Evolutionary conservation across 2,888 invertebrate species (phyloP), one percentile per base, ranked within the genome.

Genomic region (Bibio marci): DNA sequence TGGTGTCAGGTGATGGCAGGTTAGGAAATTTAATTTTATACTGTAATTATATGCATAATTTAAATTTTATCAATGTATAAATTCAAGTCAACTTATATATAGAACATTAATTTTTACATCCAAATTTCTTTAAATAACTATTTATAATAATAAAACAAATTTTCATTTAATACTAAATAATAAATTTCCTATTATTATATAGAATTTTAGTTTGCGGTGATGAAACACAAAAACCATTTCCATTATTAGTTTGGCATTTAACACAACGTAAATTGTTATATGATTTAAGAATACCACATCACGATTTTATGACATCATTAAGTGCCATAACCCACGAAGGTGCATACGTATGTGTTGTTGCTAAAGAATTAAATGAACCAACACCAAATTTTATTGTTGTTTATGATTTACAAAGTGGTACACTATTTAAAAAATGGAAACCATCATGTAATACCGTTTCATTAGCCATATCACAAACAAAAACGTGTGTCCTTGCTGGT

Each of bases 151-250:
- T 30, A 37, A 31, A 38, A 22, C 22, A 30, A 12, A 33, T 27
- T 41, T 37, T 30, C 8, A 35, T 25, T 41, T 35, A 38, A 25
- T 25, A 11, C n/a, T 19, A 22, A 10, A 30, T 30, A 22, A 41
- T 27, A 11, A 36, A 34, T 15, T 26, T 35, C 25, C n/a, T n/a
- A n/a, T n/a, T n/a, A 22, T 22, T 22, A 8, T 38, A 35, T 53
- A 80, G 83, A 54, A 74, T 86, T 38, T 67, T 87, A 44, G 87
- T 88, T 2, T 88, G 88, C 55, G 88, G 88, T 7, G 88, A 90
- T 58, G 88, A 88, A 65, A 87, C 87, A 2, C 87, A 88, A 60
- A 88, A 87, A 57, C 88, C 88, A 14, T 88, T 87, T 59, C 87
- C 87, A 0, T 63, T 90, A 45, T 70, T 90, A 33, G 88, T 90